Evolutionary conservation across 2,113 vertebrate species (phyloP).

Genomic region (Galemys pyrenaicus): DNA sequence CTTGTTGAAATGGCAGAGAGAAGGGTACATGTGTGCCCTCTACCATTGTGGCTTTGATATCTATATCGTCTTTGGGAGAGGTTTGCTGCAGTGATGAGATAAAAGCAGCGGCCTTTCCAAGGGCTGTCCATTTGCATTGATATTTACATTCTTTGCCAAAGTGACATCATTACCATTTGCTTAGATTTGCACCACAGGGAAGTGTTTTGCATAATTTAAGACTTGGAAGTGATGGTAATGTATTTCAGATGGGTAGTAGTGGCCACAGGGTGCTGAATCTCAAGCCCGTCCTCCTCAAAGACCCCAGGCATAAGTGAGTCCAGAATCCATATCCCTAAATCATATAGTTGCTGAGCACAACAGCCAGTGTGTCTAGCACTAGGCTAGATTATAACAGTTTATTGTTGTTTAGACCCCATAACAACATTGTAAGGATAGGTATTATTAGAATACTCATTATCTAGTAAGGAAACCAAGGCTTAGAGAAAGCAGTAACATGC

Average conservation of each 20-base stretch:
- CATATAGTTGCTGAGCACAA: not conserved
- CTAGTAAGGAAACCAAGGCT: not conserved
- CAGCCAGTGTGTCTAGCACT: conserved; percentile 50
- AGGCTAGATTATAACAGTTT: not conserved
- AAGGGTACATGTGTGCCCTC: not conserved
- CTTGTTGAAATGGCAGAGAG: not conserved
- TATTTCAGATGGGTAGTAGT: conserved; percentile 69
- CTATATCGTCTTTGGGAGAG: not conserved
- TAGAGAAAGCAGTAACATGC: not conserved
- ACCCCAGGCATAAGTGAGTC: conserved; percentile 60
- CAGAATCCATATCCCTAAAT: conserved; percentile 65
- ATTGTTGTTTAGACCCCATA: not conserved
- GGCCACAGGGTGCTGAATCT: conserved; percentile 16
- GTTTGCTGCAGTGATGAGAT: conserved; percentile 54
- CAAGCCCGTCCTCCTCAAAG: conserved; percentile 44
- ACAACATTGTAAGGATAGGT: not conserved
- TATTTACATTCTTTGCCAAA: conserved; percentile 82
- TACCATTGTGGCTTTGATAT: not conserved
- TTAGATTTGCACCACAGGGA: conserved; percentile 80
- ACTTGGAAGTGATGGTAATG: conserved; percentile 78
- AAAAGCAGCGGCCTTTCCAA: conserved; percentile 72
- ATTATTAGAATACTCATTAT: not conserved
- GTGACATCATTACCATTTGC: conserved; percentile 82
- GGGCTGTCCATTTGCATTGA: conserved; percentile 74
- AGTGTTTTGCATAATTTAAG: conserved; percentile 84